Evolutionary conservation across 2,113 vertebrate genomes (phyloP).

Genomic region (Scartelaos histophorus): DNA sequence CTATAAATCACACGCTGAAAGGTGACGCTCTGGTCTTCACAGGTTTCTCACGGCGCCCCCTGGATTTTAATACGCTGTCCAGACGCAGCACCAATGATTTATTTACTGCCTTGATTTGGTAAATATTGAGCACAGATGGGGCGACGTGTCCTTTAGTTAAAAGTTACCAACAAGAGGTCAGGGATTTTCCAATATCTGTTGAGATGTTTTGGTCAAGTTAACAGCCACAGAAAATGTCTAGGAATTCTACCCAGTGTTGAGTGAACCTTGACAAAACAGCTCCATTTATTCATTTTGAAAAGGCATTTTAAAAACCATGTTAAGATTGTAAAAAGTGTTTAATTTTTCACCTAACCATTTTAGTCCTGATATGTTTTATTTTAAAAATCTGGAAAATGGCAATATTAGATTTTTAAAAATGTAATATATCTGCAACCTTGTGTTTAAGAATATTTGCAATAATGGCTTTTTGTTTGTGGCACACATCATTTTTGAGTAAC

Average conservation of each 20-base stretch:
- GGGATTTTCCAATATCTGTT: not conserved
- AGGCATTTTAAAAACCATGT: too few relatives aligned
- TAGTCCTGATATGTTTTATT: too few relatives aligned
- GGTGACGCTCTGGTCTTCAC: slow-evolving; percentile 63
- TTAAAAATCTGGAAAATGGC: too few relatives aligned
- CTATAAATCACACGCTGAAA: slow-evolving; percentile 71
- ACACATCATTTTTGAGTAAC: too few relatives aligned
- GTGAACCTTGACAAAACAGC: not conserved
- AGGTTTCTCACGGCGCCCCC: slow-evolving; percentile 39
- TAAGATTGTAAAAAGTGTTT: too few relatives aligned
- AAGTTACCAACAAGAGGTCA: slow-evolving; percentile 21
- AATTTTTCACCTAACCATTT: too few relatives aligned
- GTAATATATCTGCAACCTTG: too few relatives aligned
- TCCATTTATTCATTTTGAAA: not conserved
- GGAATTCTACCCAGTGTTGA: not conserved
- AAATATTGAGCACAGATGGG: slow-evolving; percentile 47
- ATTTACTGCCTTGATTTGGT: slow-evolving; percentile 64
- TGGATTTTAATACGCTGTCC: slow-evolving; percentile 56
- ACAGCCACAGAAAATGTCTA: not conserved
- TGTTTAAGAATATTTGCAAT: too few relatives aligned
- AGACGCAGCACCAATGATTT: slow-evolving; percentile 51
- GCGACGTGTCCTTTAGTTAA: slow-evolving; percentile 12
- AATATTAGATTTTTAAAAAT: too few relatives aligned
- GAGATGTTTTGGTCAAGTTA: not conserved
- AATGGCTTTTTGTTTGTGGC: too few relatives aligned